Percentiles rank a stretch among this genome's conserved stretches.
phyloP scores from a whole-genome alignment of 2,888 invertebrate genomes.

The Philonicus albiceps region DNA sequence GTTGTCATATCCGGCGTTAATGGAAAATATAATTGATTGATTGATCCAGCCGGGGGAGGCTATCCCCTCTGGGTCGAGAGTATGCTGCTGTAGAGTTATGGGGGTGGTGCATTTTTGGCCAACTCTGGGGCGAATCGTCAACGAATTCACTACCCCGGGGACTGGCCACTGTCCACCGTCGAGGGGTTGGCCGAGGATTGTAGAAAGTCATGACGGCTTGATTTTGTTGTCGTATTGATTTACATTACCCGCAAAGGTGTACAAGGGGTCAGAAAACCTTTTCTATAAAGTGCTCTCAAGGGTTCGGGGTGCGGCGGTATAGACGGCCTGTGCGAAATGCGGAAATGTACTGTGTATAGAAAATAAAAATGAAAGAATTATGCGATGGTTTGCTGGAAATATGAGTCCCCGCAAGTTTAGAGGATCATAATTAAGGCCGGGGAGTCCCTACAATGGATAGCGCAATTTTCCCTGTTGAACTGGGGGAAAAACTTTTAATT shows the following conservation, averaged over 20 bases:
- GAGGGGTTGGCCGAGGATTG: neutral
- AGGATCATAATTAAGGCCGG: constrained; percentile 9
- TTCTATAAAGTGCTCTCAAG: neutral
- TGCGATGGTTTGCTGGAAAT: constrained; percentile 1
- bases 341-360: neutral
- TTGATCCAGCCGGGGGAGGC: constrained; percentile 50
- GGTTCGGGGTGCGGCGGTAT: neutral
- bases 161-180: neutral
- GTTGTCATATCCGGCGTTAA: constrained; percentile 55
- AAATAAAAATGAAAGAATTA: neutral
- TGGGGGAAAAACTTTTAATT: constrained; percentile 25
- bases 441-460: neutral
- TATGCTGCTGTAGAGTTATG: neutral
- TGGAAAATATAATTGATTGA: constrained; percentile 55
- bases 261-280: neutral
- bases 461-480: neutral
- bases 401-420: neutral
- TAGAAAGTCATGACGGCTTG: neutral
- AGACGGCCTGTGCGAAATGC: neutral
- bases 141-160: neutral
- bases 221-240: neutral
- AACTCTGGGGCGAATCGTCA: neutral
- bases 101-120: neutral
- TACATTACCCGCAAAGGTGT: neutral
- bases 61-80: neutral